A percentile compares a stretch with the other conserved stretches of the same genome.
Evolutionary conservation across 2,888 invertebrate species (phyloP).

Genomic region (Harpalus rubripes): DNA sequence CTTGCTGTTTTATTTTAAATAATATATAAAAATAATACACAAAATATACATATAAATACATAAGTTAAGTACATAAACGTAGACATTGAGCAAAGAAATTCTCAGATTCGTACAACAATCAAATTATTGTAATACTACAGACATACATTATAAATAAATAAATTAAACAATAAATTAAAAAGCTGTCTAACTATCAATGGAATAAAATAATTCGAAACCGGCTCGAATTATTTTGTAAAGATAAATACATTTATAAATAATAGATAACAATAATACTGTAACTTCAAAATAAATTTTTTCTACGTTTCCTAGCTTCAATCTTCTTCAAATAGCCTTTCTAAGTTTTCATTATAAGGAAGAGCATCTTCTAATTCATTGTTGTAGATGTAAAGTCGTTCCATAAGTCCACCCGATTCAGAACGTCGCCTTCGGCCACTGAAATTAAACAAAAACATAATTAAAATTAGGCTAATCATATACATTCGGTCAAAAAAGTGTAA

Average conservation of each 20-base stretch:
- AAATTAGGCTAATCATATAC: neutral
- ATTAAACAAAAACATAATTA: constrained; percentile 35
- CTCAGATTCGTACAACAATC: constrained; percentile 16
- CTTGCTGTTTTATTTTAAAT: constrained; percentile 51
- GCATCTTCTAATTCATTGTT: constrained; percentile 70
- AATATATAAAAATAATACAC: constrained; percentile 56
- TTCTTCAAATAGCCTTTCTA: constrained; percentile 57
- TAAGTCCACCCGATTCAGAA: constrained; percentile 70
- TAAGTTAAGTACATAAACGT: constrained; percentile 39
- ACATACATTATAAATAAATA: constrained; percentile 32
- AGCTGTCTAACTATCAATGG: neutral
- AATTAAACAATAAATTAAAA: constrained; percentile 14
- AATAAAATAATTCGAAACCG: neutral
- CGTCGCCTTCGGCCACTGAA: constrained; percentile 75
- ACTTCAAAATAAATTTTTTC: neutral
- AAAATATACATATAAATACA: constrained; percentile 35
- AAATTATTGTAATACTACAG: constrained; percentile 8
- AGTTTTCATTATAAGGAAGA: constrained; percentile 40
- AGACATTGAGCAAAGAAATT: constrained; percentile 38
- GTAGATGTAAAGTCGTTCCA: constrained; percentile 71
- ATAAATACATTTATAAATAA: constrained; percentile 24
- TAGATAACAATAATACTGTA: constrained; percentile 58
- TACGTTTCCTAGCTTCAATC: constrained; percentile 34
- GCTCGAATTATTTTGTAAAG: neutral
- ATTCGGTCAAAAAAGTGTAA: constrained; percentile 29